phyloP scores from a whole-genome alignment of 2,888 invertebrate species.

The Phrixothrix hirtus region DNA sequence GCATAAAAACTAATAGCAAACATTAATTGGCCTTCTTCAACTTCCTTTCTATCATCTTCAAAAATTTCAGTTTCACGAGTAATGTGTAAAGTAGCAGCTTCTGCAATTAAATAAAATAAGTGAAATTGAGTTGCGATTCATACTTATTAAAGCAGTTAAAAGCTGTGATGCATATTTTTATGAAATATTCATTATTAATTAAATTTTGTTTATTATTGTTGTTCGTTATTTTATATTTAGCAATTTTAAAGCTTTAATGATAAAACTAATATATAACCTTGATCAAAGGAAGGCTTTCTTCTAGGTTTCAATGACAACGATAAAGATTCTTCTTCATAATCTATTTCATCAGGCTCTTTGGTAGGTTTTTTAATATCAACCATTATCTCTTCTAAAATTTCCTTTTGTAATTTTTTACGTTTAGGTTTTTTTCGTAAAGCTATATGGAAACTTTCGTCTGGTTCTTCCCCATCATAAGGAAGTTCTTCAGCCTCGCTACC shows the following conservation, averaged over 20 bases:
- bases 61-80: constrained; percentile 54
- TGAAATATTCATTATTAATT: too few species aligned
- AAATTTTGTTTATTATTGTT: background rate
- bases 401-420: constrained; percentile 63
- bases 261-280: constrained; percentile 59
- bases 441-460: constrained; percentile 59
- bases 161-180: too few species aligned
- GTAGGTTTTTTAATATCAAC: constrained; percentile 60
- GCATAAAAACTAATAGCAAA: constrained; percentile 84
- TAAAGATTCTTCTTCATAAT: constrained; percentile 71
- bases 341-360: constrained; percentile 54
- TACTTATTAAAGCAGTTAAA: background rate
- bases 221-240: background rate
- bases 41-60: constrained; percentile 51
- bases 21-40: constrained; percentile 75
- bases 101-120: constrained; percentile 47
- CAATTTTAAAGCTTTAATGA: background rate
- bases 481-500: constrained; percentile 61
- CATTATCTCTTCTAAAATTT: constrained; percentile 65
- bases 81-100: constrained; percentile 56
- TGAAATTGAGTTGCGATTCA: too few species aligned
- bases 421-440: constrained; percentile 55
- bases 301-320: constrained; percentile 72
- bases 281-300: constrained; percentile 69
- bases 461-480: constrained; percentile 59